Evolutionary conservation across 2,113 vertebrate genomes (phyloP), one percentile per base, ranked within the genome.

Genomic region (Leiothrix lutea): DNA sequence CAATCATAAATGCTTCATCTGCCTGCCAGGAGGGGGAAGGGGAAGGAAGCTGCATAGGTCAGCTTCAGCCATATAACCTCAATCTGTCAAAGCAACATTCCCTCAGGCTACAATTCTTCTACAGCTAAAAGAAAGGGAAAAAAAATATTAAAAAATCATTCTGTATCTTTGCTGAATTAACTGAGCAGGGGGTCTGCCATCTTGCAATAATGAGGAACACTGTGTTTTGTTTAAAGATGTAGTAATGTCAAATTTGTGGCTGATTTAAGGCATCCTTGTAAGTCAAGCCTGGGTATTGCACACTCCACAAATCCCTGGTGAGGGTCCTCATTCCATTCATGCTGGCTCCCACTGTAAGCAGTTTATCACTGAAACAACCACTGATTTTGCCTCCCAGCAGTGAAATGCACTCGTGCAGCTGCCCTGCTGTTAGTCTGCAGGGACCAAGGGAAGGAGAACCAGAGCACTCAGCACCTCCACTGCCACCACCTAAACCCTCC

Each of bases 61-160:
- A 92, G 74, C 90, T 81, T 69, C 88, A 93, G 67, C 74, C 64
- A 72, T 2, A 65, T 86, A 95, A 92, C 83, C 96, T 58, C 84
- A 95, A 96, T 87, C 86, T 95, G 92, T 94, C 89, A 95, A 73
- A 88, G 69, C 86, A 94, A 77, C 60, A 36, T 48, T 42, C 62
- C 90, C 66, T 25, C 45, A 44, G 79, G 90, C 62, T 87, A n/a
- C 60, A 61, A 38, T 80, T 94, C 48, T 88, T 80, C 88, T 69
- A 48, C 51, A 36, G 86, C 57, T 81, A 15, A 80, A 57, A n/a
- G 14, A 6, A 53, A 48, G 80, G 62, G 45, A 20, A n/a, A 11
- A 36, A 42, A 22, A n/a, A 35, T 7, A 35, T 28, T 12, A 62
- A 17, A 50, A 50, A 29, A 66, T 47, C 14, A 60, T 66, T 70